phyloP scores from a whole-genome alignment of 2,113 vertebrate genomes.

The human (Homo sapiens) region DNA sequence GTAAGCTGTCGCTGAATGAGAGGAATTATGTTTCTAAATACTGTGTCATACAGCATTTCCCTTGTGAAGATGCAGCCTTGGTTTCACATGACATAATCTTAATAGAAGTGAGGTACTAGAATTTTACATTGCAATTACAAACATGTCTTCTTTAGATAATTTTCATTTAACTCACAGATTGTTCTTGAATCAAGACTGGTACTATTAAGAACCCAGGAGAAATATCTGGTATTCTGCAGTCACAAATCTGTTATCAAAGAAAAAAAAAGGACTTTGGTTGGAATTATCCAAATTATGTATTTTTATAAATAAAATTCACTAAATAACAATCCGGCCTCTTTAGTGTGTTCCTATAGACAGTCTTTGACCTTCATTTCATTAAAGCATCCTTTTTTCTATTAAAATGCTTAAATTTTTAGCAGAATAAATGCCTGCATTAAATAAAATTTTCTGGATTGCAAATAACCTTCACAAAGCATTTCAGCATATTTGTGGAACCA shows the following conservation, averaged over 20 bases:
- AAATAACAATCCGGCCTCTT: neutral
- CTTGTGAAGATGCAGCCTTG: neutral
- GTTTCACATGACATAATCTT: neutral
- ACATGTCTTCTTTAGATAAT: neutral
- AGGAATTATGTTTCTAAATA: neutral
- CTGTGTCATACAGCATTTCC: neutral
- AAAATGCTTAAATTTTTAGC: conserved; percentile 13
- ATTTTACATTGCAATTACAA: neutral
- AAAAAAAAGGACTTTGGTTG: neutral
- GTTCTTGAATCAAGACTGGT: conserved; percentile 25
- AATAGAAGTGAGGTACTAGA: neutral
- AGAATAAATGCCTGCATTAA: conserved; percentile 37
- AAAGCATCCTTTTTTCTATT: conserved; percentile 15
- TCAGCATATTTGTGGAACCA: neutral
- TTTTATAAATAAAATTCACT: conserved; percentile 49
- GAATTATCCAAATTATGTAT: conserved; percentile 47
- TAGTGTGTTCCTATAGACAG: neutral
- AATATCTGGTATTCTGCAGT: neutral
- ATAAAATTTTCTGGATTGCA: conserved; percentile 29
- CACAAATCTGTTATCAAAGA: neutral
- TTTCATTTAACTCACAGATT: conserved; percentile 29
- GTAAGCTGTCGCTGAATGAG: neutral
- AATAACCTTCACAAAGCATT: neutral
- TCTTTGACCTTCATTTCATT: conserved; percentile 24
- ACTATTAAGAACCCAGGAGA: neutral